Conservation (phyloP, 2,888 invertebrate species). For the Linhomoeus sp. region DNA sequence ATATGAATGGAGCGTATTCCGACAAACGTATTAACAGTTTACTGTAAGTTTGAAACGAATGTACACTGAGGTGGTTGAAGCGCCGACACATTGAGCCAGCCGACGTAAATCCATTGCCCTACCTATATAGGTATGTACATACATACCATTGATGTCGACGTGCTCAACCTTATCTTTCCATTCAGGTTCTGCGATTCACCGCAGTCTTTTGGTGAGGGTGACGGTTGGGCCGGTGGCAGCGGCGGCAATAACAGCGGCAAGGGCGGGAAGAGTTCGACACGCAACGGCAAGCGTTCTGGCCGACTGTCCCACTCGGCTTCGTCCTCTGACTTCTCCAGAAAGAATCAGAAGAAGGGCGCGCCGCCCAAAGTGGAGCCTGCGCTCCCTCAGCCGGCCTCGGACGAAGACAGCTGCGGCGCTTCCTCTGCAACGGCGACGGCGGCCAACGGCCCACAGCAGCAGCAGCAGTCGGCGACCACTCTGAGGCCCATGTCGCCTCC, state of each 20-base stretch:
- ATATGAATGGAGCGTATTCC: no score
- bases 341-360: background rate
- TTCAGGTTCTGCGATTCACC: background rate
- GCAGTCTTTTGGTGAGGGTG: background rate
- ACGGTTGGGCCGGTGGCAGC: background rate
- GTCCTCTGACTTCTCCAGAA: background rate
- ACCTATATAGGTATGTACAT: no score
- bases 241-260: background rate
- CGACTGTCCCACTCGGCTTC: background rate
- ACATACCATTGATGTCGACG: no score
- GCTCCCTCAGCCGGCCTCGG: background rate
- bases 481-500: conserved; percentile 1
- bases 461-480: no score
- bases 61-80: no score
- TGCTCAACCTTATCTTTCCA: no score
- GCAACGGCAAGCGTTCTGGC: background rate
- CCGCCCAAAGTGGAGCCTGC: no score
- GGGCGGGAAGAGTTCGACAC: background rate
- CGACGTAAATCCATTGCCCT: no score
- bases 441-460: no score
- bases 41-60: no score
- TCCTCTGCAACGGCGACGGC: background rate
- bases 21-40: no score
- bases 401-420: background rate
- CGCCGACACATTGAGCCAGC: no score